These are phyloP conservation scores for Gasteruption jaculator DNA, from an alignment of 2,888 invertebrate species.

Conservation along the genomic window DNA sequence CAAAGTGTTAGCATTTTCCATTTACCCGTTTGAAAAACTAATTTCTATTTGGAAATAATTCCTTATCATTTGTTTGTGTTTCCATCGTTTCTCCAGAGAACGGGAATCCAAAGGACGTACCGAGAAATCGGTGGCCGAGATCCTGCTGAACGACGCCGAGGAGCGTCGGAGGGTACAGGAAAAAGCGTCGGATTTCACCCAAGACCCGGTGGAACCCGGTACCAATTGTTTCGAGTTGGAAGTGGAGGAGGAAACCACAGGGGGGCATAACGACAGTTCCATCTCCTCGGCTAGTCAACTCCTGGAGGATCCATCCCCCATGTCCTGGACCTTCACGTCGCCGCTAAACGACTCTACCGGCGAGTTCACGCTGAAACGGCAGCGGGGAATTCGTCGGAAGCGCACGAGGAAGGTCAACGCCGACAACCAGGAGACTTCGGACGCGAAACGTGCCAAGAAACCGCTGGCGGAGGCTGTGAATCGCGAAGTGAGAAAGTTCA, in stretches of 20 bases:
- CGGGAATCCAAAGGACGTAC: conserved; percentile 40
- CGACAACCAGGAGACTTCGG: conserved; percentile 26
- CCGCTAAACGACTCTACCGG: conserved; percentile 41
- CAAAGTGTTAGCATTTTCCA: too few relatives aligned
- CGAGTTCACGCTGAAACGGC: conserved; percentile 44
- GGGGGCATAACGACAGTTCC: conserved; percentile 44
- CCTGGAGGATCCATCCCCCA: conserved; percentile 46
- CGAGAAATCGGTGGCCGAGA: conserved; percentile 42
- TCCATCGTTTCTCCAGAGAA: conserved; percentile 27
- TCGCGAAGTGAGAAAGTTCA: conserved; percentile 41
- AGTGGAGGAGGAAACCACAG: conserved; percentile 24
- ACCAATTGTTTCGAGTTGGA: too few relatives aligned
- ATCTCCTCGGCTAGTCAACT: conserved; percentile 48
- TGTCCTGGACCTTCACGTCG: conserved; percentile 45
- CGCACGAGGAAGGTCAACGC: conserved; percentile 31
- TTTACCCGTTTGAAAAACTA: not conserved
- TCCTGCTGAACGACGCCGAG: conserved; percentile 37
- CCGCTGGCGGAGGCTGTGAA: conserved; percentile 40
- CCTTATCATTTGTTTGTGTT: conserved; percentile 2
- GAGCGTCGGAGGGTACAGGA: conserved; percentile 38
- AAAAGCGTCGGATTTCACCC: conserved; percentile 4
- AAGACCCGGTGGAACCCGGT: not conserved
- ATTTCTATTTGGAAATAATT: not conserved
- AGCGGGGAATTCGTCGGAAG: conserved; percentile 46
- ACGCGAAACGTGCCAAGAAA: conserved; percentile 34